phyloP scores from a whole-genome alignment of 2,113 vertebrate genomes.

The Ahaetulla prasina region DNA sequence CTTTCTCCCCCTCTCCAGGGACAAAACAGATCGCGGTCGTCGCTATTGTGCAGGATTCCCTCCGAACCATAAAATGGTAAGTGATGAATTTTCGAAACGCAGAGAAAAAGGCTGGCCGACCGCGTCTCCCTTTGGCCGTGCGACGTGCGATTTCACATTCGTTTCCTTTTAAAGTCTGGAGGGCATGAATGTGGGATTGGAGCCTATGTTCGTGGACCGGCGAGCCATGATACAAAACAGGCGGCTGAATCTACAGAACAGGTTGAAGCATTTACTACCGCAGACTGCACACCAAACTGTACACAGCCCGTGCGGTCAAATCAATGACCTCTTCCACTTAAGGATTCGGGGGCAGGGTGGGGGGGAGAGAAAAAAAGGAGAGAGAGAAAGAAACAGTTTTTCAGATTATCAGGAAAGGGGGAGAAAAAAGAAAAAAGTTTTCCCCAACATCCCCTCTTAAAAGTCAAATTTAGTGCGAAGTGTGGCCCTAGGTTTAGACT shows the following conservation, averaged over 20 bases:
- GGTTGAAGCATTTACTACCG: neutral
- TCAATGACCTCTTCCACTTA: neutral
- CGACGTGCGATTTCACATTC: neutral
- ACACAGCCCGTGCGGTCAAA: neutral
- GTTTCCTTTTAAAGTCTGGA: neutral
- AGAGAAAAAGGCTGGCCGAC: neutral
- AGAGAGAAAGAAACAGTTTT: neutral
- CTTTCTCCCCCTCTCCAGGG: neutral
- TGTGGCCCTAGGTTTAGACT: neutral
- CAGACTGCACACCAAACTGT: neutral
- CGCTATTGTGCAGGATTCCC: neutral
- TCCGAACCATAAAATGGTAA: neutral
- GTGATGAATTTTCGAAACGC: neutral
- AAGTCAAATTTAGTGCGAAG: accelerated
- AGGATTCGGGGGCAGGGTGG: too few species aligned
- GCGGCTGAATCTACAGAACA: neutral
- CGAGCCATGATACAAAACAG: neutral
- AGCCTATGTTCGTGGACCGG: neutral
- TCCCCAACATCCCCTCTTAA: accelerated
- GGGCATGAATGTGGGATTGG: neutral
- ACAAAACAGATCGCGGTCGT: accelerated
- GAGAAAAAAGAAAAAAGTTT: neutral
- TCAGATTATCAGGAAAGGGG: too few species aligned
- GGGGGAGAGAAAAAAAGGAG: too few species aligned
- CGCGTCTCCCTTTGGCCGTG: neutral